Percentiles rank a stretch among this genome's conserved stretches.
phyloP scores from a whole-genome alignment of 2,888 invertebrate genomes.

The Netelia inedita region DNA sequence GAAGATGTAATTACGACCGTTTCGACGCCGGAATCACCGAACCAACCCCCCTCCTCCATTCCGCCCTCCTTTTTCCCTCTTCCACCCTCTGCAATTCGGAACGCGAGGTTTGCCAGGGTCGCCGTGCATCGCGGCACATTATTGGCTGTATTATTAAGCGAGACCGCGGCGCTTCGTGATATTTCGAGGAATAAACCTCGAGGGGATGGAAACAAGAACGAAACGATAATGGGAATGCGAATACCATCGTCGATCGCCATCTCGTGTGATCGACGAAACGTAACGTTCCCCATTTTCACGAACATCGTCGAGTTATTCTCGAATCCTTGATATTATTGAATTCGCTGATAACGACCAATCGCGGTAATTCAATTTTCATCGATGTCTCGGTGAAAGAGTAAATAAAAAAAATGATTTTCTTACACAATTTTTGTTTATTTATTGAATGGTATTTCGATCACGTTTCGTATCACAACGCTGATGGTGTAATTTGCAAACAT shows the following conservation, averaged over 20 bases:
- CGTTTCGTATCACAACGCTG: conserved; percentile 2
- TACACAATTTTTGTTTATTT: neutral
- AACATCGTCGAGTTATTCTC: too few species aligned
- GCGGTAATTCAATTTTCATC: too few species aligned
- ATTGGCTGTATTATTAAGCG: conserved; percentile 82
- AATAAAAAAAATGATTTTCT: too few species aligned
- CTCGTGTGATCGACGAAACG: neutral
- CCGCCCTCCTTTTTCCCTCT: neutral
- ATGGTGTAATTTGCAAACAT: conserved; percentile 26
- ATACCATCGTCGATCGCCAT: neutral
- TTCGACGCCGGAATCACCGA: conserved; percentile 80
- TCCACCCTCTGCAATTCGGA: neutral
- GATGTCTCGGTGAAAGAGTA: too few species aligned
- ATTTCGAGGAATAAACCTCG: conserved; percentile 30
- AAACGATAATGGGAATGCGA: neutral
- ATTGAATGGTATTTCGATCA: conserved; percentile 5
- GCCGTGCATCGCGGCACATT: conserved; percentile 78
- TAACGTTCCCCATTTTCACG: too few species aligned
- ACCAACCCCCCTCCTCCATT: conserved; percentile 71
- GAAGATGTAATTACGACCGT: conserved; percentile 84
- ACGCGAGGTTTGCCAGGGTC: neutral
- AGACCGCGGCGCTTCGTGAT: conserved; percentile 57
- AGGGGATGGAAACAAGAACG: neutral
- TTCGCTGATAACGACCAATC: too few species aligned
- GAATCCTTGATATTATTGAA: too few species aligned